Percentiles rank a stretch among this genome's conserved stretches.
Evolutionary conservation across 2,888 invertebrate genomes (phyloP).

Genomic region (Drosophila nigritarsus): DNA sequence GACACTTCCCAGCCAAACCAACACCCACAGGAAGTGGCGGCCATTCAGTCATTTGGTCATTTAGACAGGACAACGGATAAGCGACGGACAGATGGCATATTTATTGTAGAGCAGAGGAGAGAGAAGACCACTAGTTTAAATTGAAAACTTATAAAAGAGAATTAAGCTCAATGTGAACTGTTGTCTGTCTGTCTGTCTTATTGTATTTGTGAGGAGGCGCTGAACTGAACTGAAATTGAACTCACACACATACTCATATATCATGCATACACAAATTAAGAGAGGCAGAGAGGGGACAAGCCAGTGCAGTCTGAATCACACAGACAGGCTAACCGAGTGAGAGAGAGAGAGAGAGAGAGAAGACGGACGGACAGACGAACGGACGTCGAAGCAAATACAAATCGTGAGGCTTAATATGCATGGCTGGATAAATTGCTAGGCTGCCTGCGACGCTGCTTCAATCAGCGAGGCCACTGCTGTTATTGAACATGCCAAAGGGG

Average conservation of each 20-base stretch:
- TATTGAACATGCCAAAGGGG: conserved; percentile 43
- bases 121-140: conserved; percentile 50
- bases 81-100: conserved; percentile 13
- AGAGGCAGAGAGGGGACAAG: conserved; percentile 2
- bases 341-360: neutral
- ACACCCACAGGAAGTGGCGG: conserved; percentile 50
- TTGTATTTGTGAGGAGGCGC: conserved; percentile 8
- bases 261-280: conserved; percentile 10
- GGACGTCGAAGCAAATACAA: conserved; percentile 70
- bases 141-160: conserved; percentile 76
- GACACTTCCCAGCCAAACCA: conserved; percentile 17
- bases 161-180: conserved; percentile 64
- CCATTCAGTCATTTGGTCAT: conserved; percentile 54
- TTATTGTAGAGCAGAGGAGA: conserved; percentile 1
- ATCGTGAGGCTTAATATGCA: conserved; percentile 82
- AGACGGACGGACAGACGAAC: conserved; percentile 34
- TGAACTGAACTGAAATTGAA: conserved; percentile 73
- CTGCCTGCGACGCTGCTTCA: conserved; percentile 68
- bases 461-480: conserved; percentile 53
- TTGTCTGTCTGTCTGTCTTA: neutral
- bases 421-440: conserved; percentile 81
- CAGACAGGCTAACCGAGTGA: conserved; percentile 11
- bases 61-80: conserved; percentile 22
- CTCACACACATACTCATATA: conserved; percentile 41
- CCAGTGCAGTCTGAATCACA: neutral